A percentile compares a stretch with the other conserved stretches of the same genome.
These are phyloP conservation scores for Vanessa atalanta DNA, from an alignment of 1,140 invertebrate species.

Conservation along the genomic window DNA sequence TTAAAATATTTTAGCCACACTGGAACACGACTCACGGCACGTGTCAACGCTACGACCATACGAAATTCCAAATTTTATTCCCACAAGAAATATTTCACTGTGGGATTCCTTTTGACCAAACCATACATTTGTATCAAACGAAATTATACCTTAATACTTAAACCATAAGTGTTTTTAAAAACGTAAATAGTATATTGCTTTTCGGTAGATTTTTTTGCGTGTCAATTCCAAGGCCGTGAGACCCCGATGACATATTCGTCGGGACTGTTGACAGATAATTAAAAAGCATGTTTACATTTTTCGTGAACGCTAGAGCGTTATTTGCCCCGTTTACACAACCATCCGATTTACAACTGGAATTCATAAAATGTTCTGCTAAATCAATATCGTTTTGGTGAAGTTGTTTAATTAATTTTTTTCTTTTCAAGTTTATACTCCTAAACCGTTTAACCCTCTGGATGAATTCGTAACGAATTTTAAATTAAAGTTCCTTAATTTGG, in stretches of 20 bases:
- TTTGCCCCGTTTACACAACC: neutral
- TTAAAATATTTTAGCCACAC: conserved; percentile 26
- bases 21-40: conserved; percentile 32
- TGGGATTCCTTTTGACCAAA: conserved; percentile 36
- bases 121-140: conserved; percentile 3
- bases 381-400: conserved; percentile 14
- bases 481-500: neutral
- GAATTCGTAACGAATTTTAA: conserved; percentile 7
- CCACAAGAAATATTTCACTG: conserved; percentile 47
- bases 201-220: conserved; percentile 28
- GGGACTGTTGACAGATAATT: conserved; percentile 28
- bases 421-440: conserved; percentile 6
- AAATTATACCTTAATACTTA: conserved; percentile 8
- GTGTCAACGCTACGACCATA: conserved; percentile 27
- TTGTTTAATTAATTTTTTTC: conserved; percentile 20
- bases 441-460: conserved; percentile 1
- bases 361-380: neutral
- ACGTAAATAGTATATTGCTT: neutral
- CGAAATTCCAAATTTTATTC: conserved; percentile 47
- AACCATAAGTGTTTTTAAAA: neutral
- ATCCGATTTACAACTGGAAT: neutral
- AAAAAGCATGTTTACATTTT: conserved; percentile 21
- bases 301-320: neutral
- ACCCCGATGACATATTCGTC: conserved; percentile 19
- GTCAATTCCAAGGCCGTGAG: conserved; percentile 32